Percentiles rank a stretch among this genome's conserved stretches.
Evolutionary conservation across 2,888 invertebrate species (phyloP).

Genomic region (Desoria tigrina): DNA sequence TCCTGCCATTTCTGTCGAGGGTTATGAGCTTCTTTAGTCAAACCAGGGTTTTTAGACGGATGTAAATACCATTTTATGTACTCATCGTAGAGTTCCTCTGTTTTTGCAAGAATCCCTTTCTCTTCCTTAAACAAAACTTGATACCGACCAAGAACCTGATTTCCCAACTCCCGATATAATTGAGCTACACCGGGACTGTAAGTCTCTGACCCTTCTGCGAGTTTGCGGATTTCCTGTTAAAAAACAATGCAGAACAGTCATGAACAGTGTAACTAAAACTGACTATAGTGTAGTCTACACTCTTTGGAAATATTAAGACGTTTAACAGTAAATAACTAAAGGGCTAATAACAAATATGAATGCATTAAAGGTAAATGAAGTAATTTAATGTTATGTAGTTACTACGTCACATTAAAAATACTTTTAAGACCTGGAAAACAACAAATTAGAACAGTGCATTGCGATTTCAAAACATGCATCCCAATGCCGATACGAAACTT

Average conservation of each 20-base stretch:
- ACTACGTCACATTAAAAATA: no score
- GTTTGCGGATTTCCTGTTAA: conserved; percentile 68
- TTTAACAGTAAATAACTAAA: no score
- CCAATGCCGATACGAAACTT: no score
- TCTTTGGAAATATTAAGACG: background rate
- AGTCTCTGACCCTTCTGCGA: conserved; percentile 76
- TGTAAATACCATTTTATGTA: conserved; percentile 69
- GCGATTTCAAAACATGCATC: no score
- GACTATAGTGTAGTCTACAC: background rate
- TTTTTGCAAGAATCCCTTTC: conserved; percentile 69
- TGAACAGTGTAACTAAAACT: no score
- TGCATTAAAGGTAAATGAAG: no score
- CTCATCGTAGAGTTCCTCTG: conserved; percentile 64
- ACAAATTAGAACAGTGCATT: no score
- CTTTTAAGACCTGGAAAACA: no score
- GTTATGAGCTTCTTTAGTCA: conserved; percentile 57
- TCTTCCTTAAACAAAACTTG: conserved; percentile 68
- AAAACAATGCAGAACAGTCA: conserved; percentile 56
- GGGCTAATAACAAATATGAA: no score
- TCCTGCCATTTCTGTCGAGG: conserved; percentile 74
- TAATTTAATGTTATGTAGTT: no score
- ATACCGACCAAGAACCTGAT: conserved; percentile 68
- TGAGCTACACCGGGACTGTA: conserved; percentile 71
- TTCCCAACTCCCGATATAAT: conserved; percentile 69
- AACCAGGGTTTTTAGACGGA: conserved; percentile 54